Conservation (phyloP, 2,797 vertebrate species). For the Centroberyx gerrardi region DNA sequence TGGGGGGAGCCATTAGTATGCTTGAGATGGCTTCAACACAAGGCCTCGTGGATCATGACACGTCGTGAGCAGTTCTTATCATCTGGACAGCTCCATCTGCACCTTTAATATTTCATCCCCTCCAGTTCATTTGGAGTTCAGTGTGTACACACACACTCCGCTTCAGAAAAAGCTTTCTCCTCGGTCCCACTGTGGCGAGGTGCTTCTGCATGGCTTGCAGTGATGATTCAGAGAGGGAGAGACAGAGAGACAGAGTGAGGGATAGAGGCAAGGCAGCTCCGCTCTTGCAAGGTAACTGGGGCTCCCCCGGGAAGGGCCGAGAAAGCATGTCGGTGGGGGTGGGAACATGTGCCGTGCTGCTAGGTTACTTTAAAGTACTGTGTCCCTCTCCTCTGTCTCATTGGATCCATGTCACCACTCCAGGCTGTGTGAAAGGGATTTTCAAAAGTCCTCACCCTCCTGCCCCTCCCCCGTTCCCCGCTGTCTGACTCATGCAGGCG, state of each 20-base stretch:
- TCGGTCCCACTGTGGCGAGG: slow-evolving; percentile 89
- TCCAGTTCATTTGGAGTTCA: slow-evolving; percentile 97
- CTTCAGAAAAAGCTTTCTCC: slow-evolving; percentile 91
- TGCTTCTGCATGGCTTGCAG: slow-evolving; percentile 95
- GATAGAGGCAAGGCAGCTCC: slow-evolving; percentile 69
- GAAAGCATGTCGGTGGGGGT: slow-evolving; percentile 88
- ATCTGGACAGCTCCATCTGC: slow-evolving; percentile 99
- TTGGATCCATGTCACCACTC: slow-evolving; percentile 97
- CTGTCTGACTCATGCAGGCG: slow-evolving; percentile 80
- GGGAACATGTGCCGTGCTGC: slow-evolving; percentile 92
- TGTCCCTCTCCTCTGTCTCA: slow-evolving; percentile 94
- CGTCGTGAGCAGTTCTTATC: slow-evolving; percentile 95
- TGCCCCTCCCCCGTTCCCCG: slow-evolving; percentile 39
- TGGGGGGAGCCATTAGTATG: slow-evolving; percentile 93
- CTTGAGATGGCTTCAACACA: slow-evolving; percentile 95
- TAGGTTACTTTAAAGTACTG: slow-evolving; percentile 92
- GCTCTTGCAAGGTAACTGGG: slow-evolving; percentile 86
- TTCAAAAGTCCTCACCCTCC: slow-evolving; percentile 79
- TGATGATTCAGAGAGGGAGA: slow-evolving; percentile 89
- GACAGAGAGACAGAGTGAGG: slow-evolving; percentile 82
- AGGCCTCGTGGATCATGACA: slow-evolving; percentile 96
- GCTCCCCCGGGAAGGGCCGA: slow-evolving; percentile 90
- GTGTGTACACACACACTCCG: slow-evolving; percentile 85
- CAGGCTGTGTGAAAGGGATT: slow-evolving; percentile 91
- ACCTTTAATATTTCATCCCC: slow-evolving; percentile 99